Conservation (phyloP, 1,140 invertebrate genomes). For the Nephila pilipes region DNA sequence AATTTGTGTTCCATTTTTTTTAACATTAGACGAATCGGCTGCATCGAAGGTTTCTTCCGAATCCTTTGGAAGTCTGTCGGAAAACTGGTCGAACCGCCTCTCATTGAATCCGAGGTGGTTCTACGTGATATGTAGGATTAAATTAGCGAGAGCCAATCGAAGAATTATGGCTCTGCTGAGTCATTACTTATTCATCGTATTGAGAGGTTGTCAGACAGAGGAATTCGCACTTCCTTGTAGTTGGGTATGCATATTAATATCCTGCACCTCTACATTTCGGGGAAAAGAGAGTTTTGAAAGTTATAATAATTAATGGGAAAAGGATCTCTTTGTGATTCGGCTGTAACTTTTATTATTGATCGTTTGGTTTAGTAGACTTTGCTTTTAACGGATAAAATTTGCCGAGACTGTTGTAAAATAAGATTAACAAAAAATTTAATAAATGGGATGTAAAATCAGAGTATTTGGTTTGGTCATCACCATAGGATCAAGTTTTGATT, state of each 20-base stretch:
- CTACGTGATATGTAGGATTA: slow-evolving; percentile 9
- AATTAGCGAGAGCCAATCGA: background rate
- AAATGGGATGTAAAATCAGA: no score
- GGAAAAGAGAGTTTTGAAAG: no score
- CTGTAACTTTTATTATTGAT: no score
- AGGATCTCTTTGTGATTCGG: no score
- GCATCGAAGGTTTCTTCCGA: background rate
- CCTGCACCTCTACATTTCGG: background rate
- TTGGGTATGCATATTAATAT: background rate
- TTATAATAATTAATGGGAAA: no score
- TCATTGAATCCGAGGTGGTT: background rate
- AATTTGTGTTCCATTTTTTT: background rate
- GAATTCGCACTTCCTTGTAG: slow-evolving; percentile 26
- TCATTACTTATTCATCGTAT: slow-evolving; percentile 22
- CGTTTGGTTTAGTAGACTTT: no score
- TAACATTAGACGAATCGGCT: background rate
- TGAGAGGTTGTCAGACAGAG: background rate
- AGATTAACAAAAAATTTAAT: no score
- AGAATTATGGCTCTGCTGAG: slow-evolving; percentile 2
- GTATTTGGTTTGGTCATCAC: no score
- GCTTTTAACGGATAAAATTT: no score
- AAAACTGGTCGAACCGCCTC: background rate
- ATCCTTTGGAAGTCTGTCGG: background rate
- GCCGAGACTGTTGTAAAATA: no score
- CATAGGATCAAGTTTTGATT: no score